Percentiles rank a stretch among this genome's conserved stretches.
Conservation (phyloP, 2,888 invertebrate genomes). For the Hirudinaria manillensis region DNA sequence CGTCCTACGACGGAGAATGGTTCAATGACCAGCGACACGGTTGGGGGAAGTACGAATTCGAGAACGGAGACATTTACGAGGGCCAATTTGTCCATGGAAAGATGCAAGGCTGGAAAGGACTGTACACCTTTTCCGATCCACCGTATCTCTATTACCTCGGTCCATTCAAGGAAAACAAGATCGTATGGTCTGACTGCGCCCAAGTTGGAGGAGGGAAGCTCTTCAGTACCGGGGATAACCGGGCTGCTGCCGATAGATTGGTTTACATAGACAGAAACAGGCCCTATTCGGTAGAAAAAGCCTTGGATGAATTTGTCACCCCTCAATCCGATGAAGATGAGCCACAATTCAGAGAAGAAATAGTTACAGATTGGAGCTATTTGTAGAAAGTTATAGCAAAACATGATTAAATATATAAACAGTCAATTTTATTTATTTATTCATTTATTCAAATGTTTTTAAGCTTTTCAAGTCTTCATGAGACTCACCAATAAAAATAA, state of each 20-base stretch:
- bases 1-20: conserved; percentile 19
- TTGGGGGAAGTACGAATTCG: conserved; percentile 28
- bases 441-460: too few species aligned
- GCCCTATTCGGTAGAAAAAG: background rate
- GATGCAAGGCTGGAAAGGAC: conserved; percentile 16
- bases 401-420: too few species aligned
- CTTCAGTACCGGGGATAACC: background rate
- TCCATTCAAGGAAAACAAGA: conserved; percentile 19
- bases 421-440: too few species aligned
- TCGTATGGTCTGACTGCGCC: conserved; percentile 25
- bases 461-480: too few species aligned
- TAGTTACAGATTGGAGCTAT: conserved; percentile 6
- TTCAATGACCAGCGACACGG: conserved; percentile 21
- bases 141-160: conserved; percentile 21
- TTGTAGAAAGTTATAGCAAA: background rate
- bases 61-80: conserved; percentile 25
- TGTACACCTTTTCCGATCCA: conserved; percentile 23
- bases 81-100: conserved; percentile 11
- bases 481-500: too few species aligned
- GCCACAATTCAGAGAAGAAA: background rate
- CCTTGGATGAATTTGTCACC: background rate
- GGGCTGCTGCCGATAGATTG: conserved; percentile 10
- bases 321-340: background rate
- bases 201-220: conserved; percentile 9
- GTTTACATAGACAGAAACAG: conserved; percentile 5